phyloP scores from a whole-genome alignment of 92 coral and sea anemone species.

The Porites rus region DNA sequence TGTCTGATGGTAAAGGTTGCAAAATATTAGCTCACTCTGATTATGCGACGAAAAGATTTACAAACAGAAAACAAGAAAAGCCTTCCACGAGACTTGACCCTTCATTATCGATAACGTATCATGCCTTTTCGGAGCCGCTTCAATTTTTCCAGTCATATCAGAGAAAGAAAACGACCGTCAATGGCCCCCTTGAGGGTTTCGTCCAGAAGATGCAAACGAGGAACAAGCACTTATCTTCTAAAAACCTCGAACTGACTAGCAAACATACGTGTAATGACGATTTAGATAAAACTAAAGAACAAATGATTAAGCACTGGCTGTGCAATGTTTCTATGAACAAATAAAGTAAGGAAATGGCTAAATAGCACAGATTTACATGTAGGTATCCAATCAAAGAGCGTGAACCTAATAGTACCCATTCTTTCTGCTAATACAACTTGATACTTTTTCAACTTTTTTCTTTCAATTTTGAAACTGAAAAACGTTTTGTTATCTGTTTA shows the following conservation, averaged over 20 bases:
- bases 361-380: not conserved
- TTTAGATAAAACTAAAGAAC: not conserved
- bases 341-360: not conserved
- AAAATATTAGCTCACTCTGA: not conserved
- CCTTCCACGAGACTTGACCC: not conserved
- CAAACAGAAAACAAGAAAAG: not conserved
- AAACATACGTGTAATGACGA: not conserved
- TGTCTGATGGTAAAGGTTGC: not conserved
- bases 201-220: not conserved
- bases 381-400: not conserved
- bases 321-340: not conserved
- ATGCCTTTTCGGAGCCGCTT: not conserved
- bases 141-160: not conserved
- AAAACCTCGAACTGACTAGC: not conserved
- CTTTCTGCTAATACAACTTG: not conserved
- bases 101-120: not conserved
- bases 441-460: not conserved
- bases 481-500: too few species aligned
- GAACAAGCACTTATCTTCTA: not conserved
- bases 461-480: not conserved
- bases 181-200: slow-evolving; percentile 1
- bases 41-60: not conserved
- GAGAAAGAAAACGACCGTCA: not conserved
- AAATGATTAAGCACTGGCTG: slow-evolving; percentile 25
- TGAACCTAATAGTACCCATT: too few species aligned